phyloP scores from a whole-genome alignment of 2,113 vertebrate genomes.

The human region GRCh38 chr22:36646001-36646500 shows the following conservation, averaged over 20 bases:
- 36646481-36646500: constrained; percentile 50
- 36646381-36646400: neutral
- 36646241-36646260: neutral
- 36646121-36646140: neutral
- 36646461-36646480: neutral
- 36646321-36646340: neutral
- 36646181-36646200: neutral
- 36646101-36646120: constrained; percentile 4
- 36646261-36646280: neutral
- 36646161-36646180: neutral
- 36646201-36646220: neutral
- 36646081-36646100: neutral
- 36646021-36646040: neutral
- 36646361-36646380: neutral
- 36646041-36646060: neutral
- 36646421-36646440: neutral
- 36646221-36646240: neutral
- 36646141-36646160: neutral
- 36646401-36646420: neutral
- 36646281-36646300: neutral
- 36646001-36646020: neutral
- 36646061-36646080: neutral
- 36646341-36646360: neutral
- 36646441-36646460: neutral
- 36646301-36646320: neutral